These are phyloP conservation scores for Hypotaenidia okinawae DNA, from an alignment of 2,797 vertebrate genomes.

Conservation along the genomic window DNA sequence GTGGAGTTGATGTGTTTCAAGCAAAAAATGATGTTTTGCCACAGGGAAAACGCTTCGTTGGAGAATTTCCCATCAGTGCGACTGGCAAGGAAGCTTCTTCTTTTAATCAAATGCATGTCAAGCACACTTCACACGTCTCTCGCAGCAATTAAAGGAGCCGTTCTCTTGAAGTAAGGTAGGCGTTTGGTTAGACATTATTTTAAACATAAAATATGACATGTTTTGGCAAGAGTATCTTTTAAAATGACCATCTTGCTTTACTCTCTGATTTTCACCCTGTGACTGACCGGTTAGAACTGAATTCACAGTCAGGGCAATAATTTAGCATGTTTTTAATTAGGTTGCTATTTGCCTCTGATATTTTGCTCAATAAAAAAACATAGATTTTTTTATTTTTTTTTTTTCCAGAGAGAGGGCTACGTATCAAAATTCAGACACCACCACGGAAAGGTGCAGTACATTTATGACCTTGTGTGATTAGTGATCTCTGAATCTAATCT, in stretches of 20 bases:
- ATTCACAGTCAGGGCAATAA: constrained; percentile 1
- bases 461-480: constrained; percentile 76
- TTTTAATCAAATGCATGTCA: constrained; percentile 50
- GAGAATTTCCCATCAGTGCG: neutral
- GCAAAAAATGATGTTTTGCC: neutral
- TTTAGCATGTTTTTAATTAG: constrained; percentile 57
- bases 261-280: neutral
- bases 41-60: neutral
- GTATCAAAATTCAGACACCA: constrained; percentile 66
- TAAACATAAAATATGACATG: constrained; percentile 48
- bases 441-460: constrained; percentile 38
- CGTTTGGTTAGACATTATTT: constrained; percentile 4
- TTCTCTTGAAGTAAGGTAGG: neutral
- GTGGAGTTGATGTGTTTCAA: neutral
- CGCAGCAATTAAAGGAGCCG: constrained; percentile 33
- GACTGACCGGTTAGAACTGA: neutral
- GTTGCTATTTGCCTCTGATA: constrained; percentile 55
- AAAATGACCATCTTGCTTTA: constrained; percentile 19
- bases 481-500: constrained; percentile 76
- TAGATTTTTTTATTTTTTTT: neutral
- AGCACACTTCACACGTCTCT: neutral
- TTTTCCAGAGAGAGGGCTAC: neutral
- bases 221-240: constrained; percentile 56
- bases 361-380: neutral
- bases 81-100: neutral